phyloP scores from a whole-genome alignment of 2,797 vertebrate genomes.

The Sciaenops ocellatus region DNA sequence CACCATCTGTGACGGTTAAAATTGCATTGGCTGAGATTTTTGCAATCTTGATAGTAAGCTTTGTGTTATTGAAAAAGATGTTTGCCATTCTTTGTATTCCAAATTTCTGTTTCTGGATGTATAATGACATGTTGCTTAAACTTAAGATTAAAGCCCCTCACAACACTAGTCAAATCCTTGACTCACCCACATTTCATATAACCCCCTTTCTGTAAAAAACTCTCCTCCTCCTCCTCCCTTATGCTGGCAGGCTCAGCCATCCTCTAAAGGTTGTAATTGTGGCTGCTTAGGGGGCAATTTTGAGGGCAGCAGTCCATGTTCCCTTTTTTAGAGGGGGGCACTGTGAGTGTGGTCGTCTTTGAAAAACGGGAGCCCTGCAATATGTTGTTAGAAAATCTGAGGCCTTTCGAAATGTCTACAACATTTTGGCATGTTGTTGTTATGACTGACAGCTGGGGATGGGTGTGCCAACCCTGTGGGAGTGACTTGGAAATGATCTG shows the following conservation, averaged over 20 bases:
- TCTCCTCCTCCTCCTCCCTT: constrained; percentile 39
- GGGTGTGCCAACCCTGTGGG: constrained; percentile 61
- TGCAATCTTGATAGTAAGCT: constrained; percentile 1
- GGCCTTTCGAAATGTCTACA: constrained; percentile 50
- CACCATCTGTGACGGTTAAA: constrained; percentile 32
- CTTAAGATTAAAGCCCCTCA: constrained; percentile 57
- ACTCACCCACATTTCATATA: constrained; percentile 67
- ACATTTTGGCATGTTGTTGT: constrained; percentile 65
- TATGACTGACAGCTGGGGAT: constrained; percentile 66
- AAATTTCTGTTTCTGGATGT: not conserved
- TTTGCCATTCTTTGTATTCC: not conserved
- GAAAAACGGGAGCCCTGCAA: constrained; percentile 23
- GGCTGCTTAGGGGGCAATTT: constrained; percentile 71
- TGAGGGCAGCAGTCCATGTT: constrained; percentile 55
- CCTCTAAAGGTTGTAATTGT: constrained; percentile 77
- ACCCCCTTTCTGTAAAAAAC: constrained; percentile 53
- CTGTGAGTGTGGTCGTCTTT: constrained; percentile 61
- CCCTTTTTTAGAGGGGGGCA: constrained; percentile 41
- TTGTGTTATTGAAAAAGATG: not conserved
- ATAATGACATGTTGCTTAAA: constrained; percentile 58
- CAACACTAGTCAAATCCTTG: constrained; percentile 54
- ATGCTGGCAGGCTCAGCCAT: constrained; percentile 47
- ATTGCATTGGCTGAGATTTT: constrained; percentile 3
- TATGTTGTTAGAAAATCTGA: constrained; percentile 13
- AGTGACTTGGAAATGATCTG: constrained; percentile 59